A percentile compares a stretch with the other conserved stretches of the same genome.
These are phyloP conservation scores for Camelus dromedarius DNA, from an alignment of 2,113 vertebrate species.

Conservation along the genomic window DNA sequence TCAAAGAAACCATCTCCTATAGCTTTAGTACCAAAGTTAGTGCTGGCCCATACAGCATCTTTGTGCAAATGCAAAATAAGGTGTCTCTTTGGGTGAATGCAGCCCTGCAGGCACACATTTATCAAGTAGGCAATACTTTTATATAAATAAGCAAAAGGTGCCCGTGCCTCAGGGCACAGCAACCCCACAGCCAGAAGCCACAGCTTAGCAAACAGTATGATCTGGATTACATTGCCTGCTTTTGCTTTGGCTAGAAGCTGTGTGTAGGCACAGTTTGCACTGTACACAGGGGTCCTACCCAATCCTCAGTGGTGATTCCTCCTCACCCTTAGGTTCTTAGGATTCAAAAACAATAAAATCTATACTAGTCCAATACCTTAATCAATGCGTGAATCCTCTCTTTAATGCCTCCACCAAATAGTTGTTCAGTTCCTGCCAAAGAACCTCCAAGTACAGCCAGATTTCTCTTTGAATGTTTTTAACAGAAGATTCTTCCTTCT, in stretches of 20 bases:
- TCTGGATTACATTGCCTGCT: neutral
- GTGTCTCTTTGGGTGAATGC: neutral
- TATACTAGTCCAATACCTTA: neutral
- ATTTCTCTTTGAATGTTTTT: constrained; percentile 21
- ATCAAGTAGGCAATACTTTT: constrained; percentile 32
- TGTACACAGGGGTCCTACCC: neutral
- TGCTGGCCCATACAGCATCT: neutral
- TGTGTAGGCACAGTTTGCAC: neutral
- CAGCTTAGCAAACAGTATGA: neutral
- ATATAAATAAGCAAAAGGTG: constrained; percentile 45
- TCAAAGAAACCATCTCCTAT: neutral
- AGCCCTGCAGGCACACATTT: neutral
- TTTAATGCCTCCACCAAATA: constrained; percentile 44
- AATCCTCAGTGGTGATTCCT: neutral
- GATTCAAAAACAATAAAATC: constrained; percentile 24
- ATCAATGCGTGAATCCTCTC: constrained; percentile 14
- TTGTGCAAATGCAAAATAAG: neutral
- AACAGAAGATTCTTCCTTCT: constrained; percentile 46
- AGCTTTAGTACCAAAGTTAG: neutral
- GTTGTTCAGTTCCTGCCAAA: constrained; percentile 5
- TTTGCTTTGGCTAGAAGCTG: neutral
- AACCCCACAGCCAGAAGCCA: neutral
- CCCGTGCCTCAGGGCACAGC: neutral
- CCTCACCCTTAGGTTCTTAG: neutral
- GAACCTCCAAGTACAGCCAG: neutral